A percentile compares a stretch with the other conserved stretches of the same genome.
These are phyloP conservation scores for Rhynchopsitta pachyrhyncha DNA, from an alignment of 2,113 vertebrate genomes.

Conservation along the genomic window DNA sequence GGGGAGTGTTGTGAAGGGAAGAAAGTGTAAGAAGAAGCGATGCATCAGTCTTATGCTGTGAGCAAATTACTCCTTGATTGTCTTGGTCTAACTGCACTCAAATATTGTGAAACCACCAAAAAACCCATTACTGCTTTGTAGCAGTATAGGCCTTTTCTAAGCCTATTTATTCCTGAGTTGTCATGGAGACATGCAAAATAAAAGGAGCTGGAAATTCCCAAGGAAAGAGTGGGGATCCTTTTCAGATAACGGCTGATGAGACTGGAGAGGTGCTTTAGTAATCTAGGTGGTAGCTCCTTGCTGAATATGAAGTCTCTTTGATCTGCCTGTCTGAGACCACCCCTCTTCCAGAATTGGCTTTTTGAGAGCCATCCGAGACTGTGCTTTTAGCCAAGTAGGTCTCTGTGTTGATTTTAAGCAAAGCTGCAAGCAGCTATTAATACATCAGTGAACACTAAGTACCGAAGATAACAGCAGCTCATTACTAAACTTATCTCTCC, in stretches of 20 bases:
- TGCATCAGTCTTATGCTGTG: not conserved
- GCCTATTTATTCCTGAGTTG: slow-evolving; percentile 3
- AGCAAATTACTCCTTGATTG: rapidly evolving
- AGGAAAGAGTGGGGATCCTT: not conserved
- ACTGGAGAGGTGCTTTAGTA: not conserved
- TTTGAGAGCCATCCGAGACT: not conserved
- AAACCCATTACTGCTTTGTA: not conserved
- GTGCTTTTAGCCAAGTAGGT: not conserved
- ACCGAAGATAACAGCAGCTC: not conserved
- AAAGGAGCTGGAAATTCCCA: slow-evolving; percentile 2
- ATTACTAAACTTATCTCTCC: not conserved
- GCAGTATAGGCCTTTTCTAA: not conserved
- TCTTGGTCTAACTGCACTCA: not conserved
- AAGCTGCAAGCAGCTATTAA: not conserved
- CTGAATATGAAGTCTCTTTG: not conserved
- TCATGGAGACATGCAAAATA: slow-evolving; percentile 51
- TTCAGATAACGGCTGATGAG: not conserved
- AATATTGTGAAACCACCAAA: not conserved
- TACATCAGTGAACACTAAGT: not conserved
- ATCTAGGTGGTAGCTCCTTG: not conserved
- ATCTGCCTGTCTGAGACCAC: not conserved
- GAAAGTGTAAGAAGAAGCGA: not conserved
- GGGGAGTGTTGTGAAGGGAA: not conserved
- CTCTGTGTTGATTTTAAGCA: not conserved
- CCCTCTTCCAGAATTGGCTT: not conserved